Evolutionary conservation across 1,140 invertebrate genomes (phyloP).

Genomic region (Papilio xuthus): DNA sequence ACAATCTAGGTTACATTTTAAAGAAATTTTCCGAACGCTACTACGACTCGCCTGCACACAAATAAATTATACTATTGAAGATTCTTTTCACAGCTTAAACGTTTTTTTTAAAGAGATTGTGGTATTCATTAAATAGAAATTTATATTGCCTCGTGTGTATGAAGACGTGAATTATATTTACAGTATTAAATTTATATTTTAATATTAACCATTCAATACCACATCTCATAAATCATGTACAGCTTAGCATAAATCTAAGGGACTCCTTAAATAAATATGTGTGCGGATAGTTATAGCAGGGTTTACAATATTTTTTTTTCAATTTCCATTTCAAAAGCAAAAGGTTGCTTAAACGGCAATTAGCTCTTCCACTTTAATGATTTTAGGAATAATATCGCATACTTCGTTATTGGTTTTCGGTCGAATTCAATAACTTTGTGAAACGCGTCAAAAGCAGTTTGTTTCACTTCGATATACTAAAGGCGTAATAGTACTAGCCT

Average conservation of each 20-base stretch:
- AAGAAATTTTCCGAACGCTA: slow-evolving; percentile 17
- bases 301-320: too few species aligned
- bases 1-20: slow-evolving; percentile 30
- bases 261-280: too few species aligned
- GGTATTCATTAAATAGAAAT: too few species aligned
- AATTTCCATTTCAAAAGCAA: neutral
- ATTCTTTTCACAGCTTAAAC: neutral
- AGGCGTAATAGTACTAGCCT: neutral
- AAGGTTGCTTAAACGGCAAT: neutral
- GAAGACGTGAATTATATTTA: neutral
- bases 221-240: too few species aligned
- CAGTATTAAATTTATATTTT: too few species aligned
- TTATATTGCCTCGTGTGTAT: neutral
- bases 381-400: neutral
- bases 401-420: neutral
- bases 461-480: neutral
- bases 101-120: neutral
- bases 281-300: too few species aligned
- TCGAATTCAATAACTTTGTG: slow-evolving; percentile 1
- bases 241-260: too few species aligned
- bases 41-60: neutral
- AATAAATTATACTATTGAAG: slow-evolving; percentile 4
- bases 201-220: too few species aligned
- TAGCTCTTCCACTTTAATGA: neutral
- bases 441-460: slow-evolving; percentile 3